phyloP scores from a whole-genome alignment of 2,797 vertebrate genomes.

The Alfaro cultratus region DNA sequence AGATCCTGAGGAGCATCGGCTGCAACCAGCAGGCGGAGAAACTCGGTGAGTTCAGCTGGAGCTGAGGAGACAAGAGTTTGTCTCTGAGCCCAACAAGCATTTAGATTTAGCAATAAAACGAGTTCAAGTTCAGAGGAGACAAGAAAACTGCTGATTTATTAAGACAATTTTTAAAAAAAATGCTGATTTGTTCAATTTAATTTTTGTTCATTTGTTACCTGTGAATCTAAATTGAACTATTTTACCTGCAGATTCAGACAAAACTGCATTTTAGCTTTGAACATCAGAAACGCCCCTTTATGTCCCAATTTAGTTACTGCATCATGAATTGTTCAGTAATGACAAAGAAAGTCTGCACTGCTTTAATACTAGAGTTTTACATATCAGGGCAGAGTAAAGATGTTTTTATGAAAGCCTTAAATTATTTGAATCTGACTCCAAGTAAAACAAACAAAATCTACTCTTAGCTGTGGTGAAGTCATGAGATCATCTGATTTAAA shows the following conservation, averaged over 20 bases:
- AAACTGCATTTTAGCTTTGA: neutral
- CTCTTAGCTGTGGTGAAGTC: too few relatives aligned
- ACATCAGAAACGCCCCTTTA: neutral
- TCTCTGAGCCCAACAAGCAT: neutral
- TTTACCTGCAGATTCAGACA: neutral
- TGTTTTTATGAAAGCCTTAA: too few relatives aligned
- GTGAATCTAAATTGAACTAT: neutral
- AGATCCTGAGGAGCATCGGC: conserved; percentile 3
- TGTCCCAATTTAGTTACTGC: neutral
- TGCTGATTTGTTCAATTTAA: neutral
- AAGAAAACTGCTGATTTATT: neutral
- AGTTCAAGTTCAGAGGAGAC: too few relatives aligned
- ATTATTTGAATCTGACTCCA: too few relatives aligned
- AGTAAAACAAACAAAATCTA: too few relatives aligned
- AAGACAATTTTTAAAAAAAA: neutral
- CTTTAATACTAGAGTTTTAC: too few relatives aligned
- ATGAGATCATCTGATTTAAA: neutral
- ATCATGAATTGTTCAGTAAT: neutral
- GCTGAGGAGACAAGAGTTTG: neutral
- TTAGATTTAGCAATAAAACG: neutral
- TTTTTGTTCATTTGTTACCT: too few relatives aligned
- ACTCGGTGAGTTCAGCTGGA: conserved; percentile 25
- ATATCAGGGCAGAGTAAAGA: too few relatives aligned
- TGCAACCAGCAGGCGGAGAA: neutral
- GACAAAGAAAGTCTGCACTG: too few relatives aligned